phyloP scores from a whole-genome alignment of 1,140 invertebrate genomes.

The Bombus soroeensis region DNA sequence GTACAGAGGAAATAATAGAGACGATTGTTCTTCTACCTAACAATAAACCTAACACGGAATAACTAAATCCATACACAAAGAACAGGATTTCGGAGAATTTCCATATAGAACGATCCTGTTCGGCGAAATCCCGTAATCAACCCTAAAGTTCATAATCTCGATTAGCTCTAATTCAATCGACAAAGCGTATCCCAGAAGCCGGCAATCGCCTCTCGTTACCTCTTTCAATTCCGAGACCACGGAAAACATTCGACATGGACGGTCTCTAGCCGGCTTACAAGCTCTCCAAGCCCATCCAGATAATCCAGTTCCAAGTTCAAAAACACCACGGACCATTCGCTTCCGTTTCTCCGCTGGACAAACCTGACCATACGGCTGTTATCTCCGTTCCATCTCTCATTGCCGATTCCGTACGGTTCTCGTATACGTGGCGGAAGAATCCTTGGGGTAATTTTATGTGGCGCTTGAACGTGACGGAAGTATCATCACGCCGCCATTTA shows the following conservation, averaged over 20 bases:
- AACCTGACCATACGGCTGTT: not conserved
- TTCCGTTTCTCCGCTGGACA: not conserved
- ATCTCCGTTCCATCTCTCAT: constrained; percentile 10
- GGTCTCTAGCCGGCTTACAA: constrained; percentile 10
- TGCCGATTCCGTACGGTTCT: constrained; percentile 7
- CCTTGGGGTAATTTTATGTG: constrained; percentile 52
- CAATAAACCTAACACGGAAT: not conserved
- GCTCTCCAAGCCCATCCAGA: not conserved
- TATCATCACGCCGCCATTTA: constrained; percentile 58
- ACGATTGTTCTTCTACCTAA: not conserved
- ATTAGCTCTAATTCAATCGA: constrained; percentile 13
- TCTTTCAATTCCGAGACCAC: constrained; percentile 16
- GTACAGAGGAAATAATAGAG: not conserved
- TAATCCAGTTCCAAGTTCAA: constrained; percentile 36
- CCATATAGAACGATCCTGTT: not conserved
- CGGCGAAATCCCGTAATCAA: not conserved
- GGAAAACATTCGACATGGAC: constrained; percentile 22
- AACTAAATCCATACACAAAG: not conserved
- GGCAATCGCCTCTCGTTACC: constrained; percentile 12
- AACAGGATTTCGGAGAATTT: not conserved
- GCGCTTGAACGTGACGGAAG: constrained; percentile 61
- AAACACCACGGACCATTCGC: constrained; percentile 14
- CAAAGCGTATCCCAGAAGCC: not conserved
- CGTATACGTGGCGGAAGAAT: constrained; percentile 51
- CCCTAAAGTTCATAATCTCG: constrained; percentile 5